Base-by-base conservation (phyloP, 2,797 vertebrate species). In the Botia almorhae region DNA sequence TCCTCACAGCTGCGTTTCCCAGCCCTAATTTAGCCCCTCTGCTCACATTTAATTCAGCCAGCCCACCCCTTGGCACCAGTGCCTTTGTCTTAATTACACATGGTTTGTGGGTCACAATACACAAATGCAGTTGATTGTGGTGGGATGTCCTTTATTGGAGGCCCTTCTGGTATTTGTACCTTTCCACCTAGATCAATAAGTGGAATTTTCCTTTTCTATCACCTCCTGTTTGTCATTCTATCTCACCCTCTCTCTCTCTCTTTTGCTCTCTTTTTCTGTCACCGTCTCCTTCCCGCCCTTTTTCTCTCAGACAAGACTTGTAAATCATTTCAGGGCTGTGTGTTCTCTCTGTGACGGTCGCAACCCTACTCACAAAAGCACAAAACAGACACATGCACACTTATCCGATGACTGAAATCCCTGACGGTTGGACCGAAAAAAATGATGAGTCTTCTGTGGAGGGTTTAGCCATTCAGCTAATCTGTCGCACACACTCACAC, bases 371-470 rank as follows among this genome's bases (percentile, higher is more conserved):
- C 46, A 64, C 56, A 73, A 64, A 69, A 56, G 48, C 68, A 76
- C 78, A 73, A 80, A 80, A 65, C 53, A 53, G 72, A 64, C 77
- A 83, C 26, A 36, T 39, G 56, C 60, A 81, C 68, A 29, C 67
- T 73, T 36, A 63, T 48, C 70, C 43, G n/a, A 58, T 68, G 81
- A 73, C 63, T 73, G 61, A 72, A 78, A 78, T 51, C 69, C 60
- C 89, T 84, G 87, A 88, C 87, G 85, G 89, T 85, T 85, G 89
- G 88, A 90, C 91, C 90, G 91, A 90, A 89, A 87, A 82, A 87
- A 90, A 79, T 91, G 90, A 92, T 91, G 91, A 90, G 89, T 91
- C 90, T 90, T 88, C 88, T 91, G 88, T 89, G 89, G 87, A 90
- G 90, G 90, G 69, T 79, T 79, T 72, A 79, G 77, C 60, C 58